Conservation (phyloP, 2,888 invertebrate genomes). For the Proisotoma minuta region DNA sequence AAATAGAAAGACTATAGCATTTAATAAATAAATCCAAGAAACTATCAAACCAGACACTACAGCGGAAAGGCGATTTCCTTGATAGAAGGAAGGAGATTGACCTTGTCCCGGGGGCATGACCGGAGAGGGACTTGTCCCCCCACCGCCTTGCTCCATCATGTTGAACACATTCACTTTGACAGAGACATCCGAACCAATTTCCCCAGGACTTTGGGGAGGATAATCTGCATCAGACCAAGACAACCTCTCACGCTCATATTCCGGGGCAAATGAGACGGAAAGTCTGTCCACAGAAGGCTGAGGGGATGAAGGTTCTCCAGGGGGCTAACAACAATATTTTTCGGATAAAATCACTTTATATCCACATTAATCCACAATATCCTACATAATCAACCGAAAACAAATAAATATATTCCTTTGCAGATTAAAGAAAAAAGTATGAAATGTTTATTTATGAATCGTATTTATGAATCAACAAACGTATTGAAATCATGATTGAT, state of each 20-base stretch:
- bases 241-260: slow-evolving; percentile 48
- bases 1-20: no score
- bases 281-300: slow-evolving; percentile 67
- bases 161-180: slow-evolving; percentile 28
- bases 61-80: slow-evolving; percentile 24
- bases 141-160: slow-evolving; percentile 22
- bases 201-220: slow-evolving; percentile 5
- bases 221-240: slow-evolving; percentile 16
- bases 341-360: slow-evolving; percentile 2
- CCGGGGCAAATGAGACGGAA: slow-evolving; percentile 67
- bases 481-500: no score
- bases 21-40: no score
- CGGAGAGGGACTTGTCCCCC: slow-evolving; percentile 20
- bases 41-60: slow-evolving; percentile 22
- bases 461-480: no score
- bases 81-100: slow-evolving; percentile 8
- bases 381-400: no score
- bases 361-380: no score
- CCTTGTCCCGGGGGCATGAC: slow-evolving; percentile 27
- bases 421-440: no score
- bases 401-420: no score
- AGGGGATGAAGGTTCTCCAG: slow-evolving; percentile 60
- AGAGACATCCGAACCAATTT: slow-evolving; percentile 20
- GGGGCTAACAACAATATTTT: slow-evolving; percentile 20
- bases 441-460: no score